A percentile compares a stretch with the other conserved stretches of the same genome.
These are phyloP conservation scores for Psophia crepitans DNA, from an alignment of 2,113 vertebrate species.

Conservation along the genomic window DNA sequence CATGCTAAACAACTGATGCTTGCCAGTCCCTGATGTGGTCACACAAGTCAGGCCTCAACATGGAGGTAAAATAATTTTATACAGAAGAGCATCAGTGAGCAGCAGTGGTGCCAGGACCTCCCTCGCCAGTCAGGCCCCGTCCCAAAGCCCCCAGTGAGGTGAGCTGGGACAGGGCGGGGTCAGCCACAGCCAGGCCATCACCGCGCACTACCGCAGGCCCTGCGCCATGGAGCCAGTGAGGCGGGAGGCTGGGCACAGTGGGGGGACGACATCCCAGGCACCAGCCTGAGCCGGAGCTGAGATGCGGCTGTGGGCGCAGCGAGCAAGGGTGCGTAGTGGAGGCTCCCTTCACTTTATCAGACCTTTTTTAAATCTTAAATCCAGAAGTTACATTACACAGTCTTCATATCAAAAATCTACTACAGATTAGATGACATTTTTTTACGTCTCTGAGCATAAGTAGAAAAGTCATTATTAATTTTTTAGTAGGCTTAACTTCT, in stretches of 20 bases:
- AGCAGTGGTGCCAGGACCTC: neutral
- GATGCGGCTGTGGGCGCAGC: neutral
- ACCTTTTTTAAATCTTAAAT: neutral
- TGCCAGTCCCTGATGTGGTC: neutral
- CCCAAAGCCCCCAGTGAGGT: fast-evolving
- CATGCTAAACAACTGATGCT: neutral
- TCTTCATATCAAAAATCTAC: neutral
- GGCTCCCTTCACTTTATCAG: neutral
- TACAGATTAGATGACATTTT: neutral
- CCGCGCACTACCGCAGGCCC: too few relatives aligned
- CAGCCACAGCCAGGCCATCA: neutral
- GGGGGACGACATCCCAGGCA: fast-evolving
- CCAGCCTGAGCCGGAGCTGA: neutral
- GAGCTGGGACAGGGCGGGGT: neutral
- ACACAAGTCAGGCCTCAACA: neutral
- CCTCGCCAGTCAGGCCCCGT: neutral
- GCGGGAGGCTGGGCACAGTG: neutral
- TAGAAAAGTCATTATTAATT: neutral
- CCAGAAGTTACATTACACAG: neutral
- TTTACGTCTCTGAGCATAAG: neutral
- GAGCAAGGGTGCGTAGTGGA: fast-evolving
- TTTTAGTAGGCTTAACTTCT: neutral
- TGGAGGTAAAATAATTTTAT: neutral
- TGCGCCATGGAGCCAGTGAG: neutral
- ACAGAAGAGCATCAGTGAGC: neutral